Evolutionary conservation across 2,797 vertebrate species (phyloP), one percentile per base, ranked within the genome.

Genomic region (Sardinella longiceps): DNA sequence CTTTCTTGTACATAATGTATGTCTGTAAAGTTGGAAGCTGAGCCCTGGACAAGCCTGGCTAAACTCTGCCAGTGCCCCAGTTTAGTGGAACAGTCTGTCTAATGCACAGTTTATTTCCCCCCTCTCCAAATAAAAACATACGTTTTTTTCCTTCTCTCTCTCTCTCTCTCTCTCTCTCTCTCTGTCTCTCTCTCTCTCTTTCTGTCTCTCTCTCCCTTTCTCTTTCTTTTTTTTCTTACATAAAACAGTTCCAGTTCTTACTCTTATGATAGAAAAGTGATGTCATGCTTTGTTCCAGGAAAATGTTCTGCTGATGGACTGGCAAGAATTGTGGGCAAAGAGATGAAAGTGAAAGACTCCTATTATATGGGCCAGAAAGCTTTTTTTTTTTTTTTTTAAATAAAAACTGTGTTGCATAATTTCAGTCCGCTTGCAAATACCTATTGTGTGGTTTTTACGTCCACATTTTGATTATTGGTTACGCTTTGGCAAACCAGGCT

Each of bases 1-100:
- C 60, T 56, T 51, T 74, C 23, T 88, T n/a, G 56, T 89, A 25
- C 84, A 88, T 88, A 84, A 86, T 87, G 43, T 28, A 89, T 88
- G 85, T 84, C 81, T 80, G 80, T 58, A 85, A 81, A 43, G 63
- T 83, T 86, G 83, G 81, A 82, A 84, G 74, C 25, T 1, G 45
- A 74, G 83, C 81, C 80, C 45, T 30, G 70, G 50, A 80, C 28
- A 80, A n/a, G 37, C n/a, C 60, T 83, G 80, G 46, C 58, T 39
- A 37, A 7, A 18, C 37, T 23, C 70, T 20, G 37, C 70, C 5
- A 10, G 33, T 70, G 63, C 30, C 63, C 63, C 30, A 70, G 28
- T 70, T 70, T 25, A 30, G 10, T 63, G 60, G 60, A 63, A 63
- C 63, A 70, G 28, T 70, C 63, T 70, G 28, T 70, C 63, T 33